A percentile compares a stretch with the other conserved stretches of the same genome.
Evolutionary conservation across 2,797 vertebrate genomes (phyloP).

Genomic region (Anas capensis): DNA sequence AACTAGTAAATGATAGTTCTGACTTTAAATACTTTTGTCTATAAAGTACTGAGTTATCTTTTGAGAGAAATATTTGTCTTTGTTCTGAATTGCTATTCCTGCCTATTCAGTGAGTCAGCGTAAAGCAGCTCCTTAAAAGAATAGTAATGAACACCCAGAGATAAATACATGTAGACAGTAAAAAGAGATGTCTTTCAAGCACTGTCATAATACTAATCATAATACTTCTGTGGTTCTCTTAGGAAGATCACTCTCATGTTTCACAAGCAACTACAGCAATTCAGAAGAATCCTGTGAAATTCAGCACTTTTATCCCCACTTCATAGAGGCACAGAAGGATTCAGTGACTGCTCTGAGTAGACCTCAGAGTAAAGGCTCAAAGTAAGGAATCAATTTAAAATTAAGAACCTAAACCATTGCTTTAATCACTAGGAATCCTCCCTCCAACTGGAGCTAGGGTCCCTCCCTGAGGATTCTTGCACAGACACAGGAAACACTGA

Average conservation of each 20-base stretch:
- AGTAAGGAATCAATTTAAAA: not conserved
- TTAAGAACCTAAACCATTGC: not conserved
- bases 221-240: not conserved
- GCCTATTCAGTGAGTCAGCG: not conserved
- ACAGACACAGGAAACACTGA: not conserved
- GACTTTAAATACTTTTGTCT: not conserved
- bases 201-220: not conserved
- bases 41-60: not conserved
- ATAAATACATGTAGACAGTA: not conserved
- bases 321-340: not conserved
- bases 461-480: not conserved
- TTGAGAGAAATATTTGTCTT: not conserved
- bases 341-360: constrained; percentile 4
- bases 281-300: not conserved
- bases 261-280: not conserved
- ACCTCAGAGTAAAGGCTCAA: not conserved
- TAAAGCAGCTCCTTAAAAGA: not conserved
- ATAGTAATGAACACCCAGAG: not conserved
- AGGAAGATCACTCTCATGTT: not conserved
- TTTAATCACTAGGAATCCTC: not conserved
- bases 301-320: not conserved
- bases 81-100: not conserved
- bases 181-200: not conserved
- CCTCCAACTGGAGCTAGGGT: not conserved
- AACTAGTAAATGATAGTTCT: not conserved